phyloP scores from a whole-genome alignment of 2,888 invertebrate genomes.

The Empis livida region DNA sequence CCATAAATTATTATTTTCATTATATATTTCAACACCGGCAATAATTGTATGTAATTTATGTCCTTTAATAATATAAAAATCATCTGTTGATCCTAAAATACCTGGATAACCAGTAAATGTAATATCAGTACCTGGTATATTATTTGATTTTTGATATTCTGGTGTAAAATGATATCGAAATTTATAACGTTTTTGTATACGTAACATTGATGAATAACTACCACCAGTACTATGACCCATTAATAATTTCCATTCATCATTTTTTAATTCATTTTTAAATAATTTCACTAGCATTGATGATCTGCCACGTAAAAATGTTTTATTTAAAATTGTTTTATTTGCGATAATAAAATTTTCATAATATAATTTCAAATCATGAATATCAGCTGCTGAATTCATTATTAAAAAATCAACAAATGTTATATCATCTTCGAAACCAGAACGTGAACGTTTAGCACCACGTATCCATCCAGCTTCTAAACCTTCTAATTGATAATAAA shows the following conservation, averaged over 20 bases:
- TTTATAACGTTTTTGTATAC: constrained; percentile 73
- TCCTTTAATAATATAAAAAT: constrained; percentile 59
- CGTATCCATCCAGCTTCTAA: constrained; percentile 61
- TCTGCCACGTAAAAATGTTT: constrained; percentile 48
- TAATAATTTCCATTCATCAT: constrained; percentile 41
- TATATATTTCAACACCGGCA: constrained; percentile 65
- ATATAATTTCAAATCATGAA: constrained; percentile 44
- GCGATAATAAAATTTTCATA: constrained; percentile 31
- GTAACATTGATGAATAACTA: constrained; percentile 68
- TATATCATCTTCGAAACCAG: constrained; percentile 45
- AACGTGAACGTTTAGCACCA: constrained; percentile 50
- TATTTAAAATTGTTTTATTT: constrained; percentile 30
- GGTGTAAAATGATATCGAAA: constrained; percentile 56
- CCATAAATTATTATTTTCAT: constrained; percentile 59
- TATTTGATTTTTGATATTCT: constrained; percentile 32
- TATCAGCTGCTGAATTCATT: constrained; percentile 63
- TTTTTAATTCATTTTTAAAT: constrained; percentile 17
- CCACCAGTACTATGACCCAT: constrained; percentile 72
- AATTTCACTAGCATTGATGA: constrained; percentile 33
- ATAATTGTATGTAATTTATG: constrained; percentile 46
- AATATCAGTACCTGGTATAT: constrained; percentile 53
- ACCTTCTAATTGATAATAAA: constrained; percentile 66
- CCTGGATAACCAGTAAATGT: constrained; percentile 79
- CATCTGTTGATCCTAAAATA: constrained; percentile 67
- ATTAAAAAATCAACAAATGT: constrained; percentile 54